These are phyloP conservation scores for Leucophora obtusa DNA, from an alignment of 2,888 invertebrate species.

Conservation along the genomic window DNA sequence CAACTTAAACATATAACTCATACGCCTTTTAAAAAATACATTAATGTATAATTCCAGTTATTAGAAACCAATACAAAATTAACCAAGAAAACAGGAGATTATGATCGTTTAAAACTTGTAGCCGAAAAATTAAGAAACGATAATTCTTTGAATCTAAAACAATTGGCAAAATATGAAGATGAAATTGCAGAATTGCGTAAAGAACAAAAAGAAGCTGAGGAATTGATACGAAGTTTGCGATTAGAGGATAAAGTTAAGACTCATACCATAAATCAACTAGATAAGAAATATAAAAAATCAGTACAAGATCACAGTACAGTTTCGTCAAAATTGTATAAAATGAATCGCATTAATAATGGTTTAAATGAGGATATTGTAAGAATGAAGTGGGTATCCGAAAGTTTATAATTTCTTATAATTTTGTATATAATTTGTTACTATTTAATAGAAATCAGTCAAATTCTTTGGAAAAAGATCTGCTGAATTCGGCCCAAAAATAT, in stretches of 20 bases:
- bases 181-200: slow-evolving; percentile 68
- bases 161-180: slow-evolving; percentile 69
- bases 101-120: slow-evolving; percentile 68
- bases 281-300: slow-evolving; percentile 70
- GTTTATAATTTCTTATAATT: too few species aligned
- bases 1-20: neutral
- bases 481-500: slow-evolving; percentile 68
- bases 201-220: slow-evolving; percentile 69
- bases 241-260: slow-evolving; percentile 70
- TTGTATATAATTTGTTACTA: too few species aligned
- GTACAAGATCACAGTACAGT: slow-evolving; percentile 70
- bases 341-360: slow-evolving; percentile 68
- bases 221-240: slow-evolving; percentile 67
- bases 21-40: neutral
- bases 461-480: slow-evolving; percentile 71
- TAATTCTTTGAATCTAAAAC: slow-evolving; percentile 64
- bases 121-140: slow-evolving; percentile 70
- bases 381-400: slow-evolving; percentile 65
- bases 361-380: slow-evolving; percentile 70
- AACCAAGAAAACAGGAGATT: slow-evolving; percentile 66
- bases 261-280: slow-evolving; percentile 68
- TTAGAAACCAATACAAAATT: slow-evolving; percentile 66
- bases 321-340: slow-evolving; percentile 70
- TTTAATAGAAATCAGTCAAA: slow-evolving; percentile 70
- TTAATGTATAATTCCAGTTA: neutral